Conservation (phyloP, 2,888 invertebrate species). For the Melieria picta region DNA sequence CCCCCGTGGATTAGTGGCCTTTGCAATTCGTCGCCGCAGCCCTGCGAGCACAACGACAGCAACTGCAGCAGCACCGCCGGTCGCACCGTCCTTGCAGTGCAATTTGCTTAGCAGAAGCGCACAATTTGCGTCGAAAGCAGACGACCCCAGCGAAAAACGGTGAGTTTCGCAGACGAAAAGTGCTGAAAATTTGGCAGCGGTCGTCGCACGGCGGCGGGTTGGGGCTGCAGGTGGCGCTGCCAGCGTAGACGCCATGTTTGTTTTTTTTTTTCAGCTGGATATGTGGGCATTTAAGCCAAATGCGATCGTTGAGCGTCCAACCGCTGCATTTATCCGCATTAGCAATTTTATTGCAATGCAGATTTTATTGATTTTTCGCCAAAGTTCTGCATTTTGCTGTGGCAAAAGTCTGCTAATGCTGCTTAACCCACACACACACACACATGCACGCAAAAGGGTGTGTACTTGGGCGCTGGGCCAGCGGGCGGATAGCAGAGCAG, state of each 20-base stretch:
- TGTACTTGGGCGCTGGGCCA: conserved; percentile 37
- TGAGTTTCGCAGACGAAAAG: conserved; percentile 4
- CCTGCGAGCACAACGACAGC: background rate
- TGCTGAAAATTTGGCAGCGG: too few relatives aligned
- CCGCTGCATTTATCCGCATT: too few relatives aligned
- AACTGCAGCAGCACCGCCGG: background rate
- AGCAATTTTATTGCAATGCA: too few relatives aligned
- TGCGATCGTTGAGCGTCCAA: too few relatives aligned
- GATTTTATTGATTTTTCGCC: conserved; percentile 37
- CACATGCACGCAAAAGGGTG: conserved; percentile 44
- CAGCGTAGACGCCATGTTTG: conserved; percentile 7
- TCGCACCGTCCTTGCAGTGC: background rate
- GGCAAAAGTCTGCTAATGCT: background rate
- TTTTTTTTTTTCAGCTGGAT: background rate
- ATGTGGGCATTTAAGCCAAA: too few relatives aligned
- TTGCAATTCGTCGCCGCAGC: conserved; percentile 33
- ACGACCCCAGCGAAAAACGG: conserved; percentile 1
- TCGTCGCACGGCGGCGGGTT: too few relatives aligned
- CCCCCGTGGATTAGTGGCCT: conserved; percentile 63
- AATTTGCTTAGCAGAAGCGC: background rate
- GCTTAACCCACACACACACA: background rate
- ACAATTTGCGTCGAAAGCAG: background rate
- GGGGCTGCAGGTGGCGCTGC: background rate
- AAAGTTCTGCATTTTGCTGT: conserved; percentile 3
- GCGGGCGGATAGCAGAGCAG: background rate